These are phyloP conservation scores for Dicentrarchus labrax DNA, from an alignment of 2,113 vertebrate species.

Conservation along the genomic window DNA sequence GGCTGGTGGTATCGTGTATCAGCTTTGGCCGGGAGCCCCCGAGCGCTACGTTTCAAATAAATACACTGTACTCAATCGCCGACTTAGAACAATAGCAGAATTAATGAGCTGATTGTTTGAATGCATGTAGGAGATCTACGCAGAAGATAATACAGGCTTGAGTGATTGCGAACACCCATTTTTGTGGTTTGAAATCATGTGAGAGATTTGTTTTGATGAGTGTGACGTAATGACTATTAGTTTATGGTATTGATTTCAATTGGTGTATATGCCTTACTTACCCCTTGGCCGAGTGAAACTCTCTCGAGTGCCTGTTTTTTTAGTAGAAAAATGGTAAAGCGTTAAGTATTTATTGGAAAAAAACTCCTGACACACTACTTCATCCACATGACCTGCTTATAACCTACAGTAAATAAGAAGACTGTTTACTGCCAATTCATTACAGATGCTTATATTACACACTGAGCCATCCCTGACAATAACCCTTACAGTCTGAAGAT, in stretches of 20 bases:
- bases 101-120: slow-evolving; percentile 47
- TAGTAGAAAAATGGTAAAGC: neutral
- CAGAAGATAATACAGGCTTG: slow-evolving; percentile 1
- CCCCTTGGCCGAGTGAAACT: slow-evolving; percentile 82
- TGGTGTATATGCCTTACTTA: slow-evolving; percentile 61
- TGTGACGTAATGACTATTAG: neutral
- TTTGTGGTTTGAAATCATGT: slow-evolving; percentile 18
- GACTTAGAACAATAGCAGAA: slow-evolving; percentile 47
- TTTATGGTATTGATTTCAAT: slow-evolving; percentile 13
- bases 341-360: slow-evolving; percentile 14
- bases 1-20: slow-evolving; percentile 51
- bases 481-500: neutral
- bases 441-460: neutral
- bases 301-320: slow-evolving; percentile 82
- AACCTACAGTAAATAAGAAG: neutral
- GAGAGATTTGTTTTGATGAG: slow-evolving; percentile 48
- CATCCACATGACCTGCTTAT: neutral
- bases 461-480: neutral
- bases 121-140: slow-evolving; percentile 6
- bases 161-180: neutral
- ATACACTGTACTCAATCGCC: slow-evolving; percentile 50
- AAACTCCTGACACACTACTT: neutral
- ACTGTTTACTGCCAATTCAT: neutral
- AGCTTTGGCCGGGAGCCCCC: slow-evolving; percentile 45
- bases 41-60: slow-evolving; percentile 54